Conservation (phyloP, 2,888 invertebrate genomes). For the Eurois occulta region DNA sequence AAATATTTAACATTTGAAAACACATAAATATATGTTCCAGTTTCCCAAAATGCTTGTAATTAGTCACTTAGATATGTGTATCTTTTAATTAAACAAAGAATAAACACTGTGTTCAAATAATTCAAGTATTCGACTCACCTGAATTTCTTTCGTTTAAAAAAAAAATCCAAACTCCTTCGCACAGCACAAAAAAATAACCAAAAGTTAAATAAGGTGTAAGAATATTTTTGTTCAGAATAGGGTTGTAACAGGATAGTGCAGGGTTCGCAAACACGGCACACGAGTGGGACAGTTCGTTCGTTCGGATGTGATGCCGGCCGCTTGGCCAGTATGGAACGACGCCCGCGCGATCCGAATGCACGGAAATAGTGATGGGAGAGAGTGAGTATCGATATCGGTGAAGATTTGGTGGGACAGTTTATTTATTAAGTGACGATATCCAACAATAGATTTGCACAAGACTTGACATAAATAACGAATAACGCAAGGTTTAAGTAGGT, state of each 20-base stretch:
- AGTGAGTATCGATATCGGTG: conserved; percentile 70
- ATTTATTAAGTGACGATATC: neutral
- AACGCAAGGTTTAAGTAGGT: neutral
- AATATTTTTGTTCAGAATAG: conserved; percentile 47
- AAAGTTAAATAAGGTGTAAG: conserved; percentile 16
- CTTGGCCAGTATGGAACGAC: conserved; percentile 82
- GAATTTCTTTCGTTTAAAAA: conserved; percentile 40
- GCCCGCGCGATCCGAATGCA: conserved; percentile 74
- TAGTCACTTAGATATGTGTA: neutral
- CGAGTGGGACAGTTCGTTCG: conserved; percentile 85
- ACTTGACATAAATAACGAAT: neutral
- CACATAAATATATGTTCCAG: neutral
- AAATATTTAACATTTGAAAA: neutral
- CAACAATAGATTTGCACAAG: neutral
- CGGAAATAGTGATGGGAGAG: conserved; percentile 76
- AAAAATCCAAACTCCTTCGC: conserved; percentile 65
- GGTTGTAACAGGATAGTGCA: conserved; percentile 73
- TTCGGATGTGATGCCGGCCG: conserved; percentile 88
- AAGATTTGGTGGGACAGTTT: neutral
- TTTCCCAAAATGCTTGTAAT: neutral
- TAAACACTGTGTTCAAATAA: neutral
- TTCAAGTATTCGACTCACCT: conserved; percentile 61
- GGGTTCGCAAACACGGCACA: conserved; percentile 86
- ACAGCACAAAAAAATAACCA: conserved; percentile 65
- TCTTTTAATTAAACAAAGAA: neutral